Evolutionary conservation across 1,140 invertebrate genomes (phyloP), one percentile per base, ranked within the genome.

Genomic region (Drosophila serrata): DNA sequence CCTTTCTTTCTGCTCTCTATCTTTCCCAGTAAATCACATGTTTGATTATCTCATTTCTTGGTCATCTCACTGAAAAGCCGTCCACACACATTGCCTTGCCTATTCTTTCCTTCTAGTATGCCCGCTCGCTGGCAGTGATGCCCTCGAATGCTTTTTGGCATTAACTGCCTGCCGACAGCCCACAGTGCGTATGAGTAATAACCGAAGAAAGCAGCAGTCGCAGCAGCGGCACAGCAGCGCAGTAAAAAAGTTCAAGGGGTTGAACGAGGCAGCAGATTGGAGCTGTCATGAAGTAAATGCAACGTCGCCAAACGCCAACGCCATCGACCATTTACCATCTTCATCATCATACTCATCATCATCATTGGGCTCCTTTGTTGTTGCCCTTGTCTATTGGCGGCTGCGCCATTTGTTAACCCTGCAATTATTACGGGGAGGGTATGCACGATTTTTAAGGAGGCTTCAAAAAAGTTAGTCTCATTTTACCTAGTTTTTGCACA

Each of bases 181-280:
- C 82, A 56, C 76, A 88, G 73, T 80, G 84, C 84, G 80, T 87
- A 87, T 87, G 85, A 84, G 84, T 87, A 87, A 88, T 87, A 84
- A 63, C 80, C 37, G 13, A 45, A 68, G 72, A 70, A 42, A 75
- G 60, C 43, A 49, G 68, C 43, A 19, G 49, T 4, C 7, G 17
- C 0, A 13, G 29, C 24, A 24, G 24, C 24, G 4, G 51, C 27
- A 48, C 24, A 24, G 51, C 27, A 48, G 15, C 37, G 29, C 65
- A 72, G 53, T 61, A 61, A 57, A 42, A 72, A 72, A 77, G 60
- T 61, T 62, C 40, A 70, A 73, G 57, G 48, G 45, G 31, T 37
- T 42, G 24, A 45, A 13, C 31, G 22, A 15, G 40, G 33, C 35
- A 43, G 40, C 31, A 73, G 64, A 69, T 72, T 77, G 79, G 51